These are phyloP conservation scores for Lasaia peninsularis DNA, from an alignment of 1,140 invertebrate species.

Conservation along the genomic window DNA sequence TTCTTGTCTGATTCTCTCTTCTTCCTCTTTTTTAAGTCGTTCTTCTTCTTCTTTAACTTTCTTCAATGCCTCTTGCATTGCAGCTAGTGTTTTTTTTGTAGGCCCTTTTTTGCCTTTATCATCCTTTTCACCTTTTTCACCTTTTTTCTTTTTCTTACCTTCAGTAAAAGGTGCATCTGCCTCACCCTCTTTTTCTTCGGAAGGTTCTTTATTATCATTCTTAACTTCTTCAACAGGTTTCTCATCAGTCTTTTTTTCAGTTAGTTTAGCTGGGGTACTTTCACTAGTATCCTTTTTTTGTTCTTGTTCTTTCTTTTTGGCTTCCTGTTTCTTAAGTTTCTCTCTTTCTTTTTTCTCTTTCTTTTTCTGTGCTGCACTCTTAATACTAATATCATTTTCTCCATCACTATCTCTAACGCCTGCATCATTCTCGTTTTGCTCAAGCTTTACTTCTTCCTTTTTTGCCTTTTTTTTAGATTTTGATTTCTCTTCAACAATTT, in stretches of 20 bases:
- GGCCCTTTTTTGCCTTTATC: conserved; percentile 82
- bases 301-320: conserved; percentile 77
- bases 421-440: conserved; percentile 65
- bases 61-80: conserved; percentile 93
- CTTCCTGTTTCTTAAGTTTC: conserved; percentile 84
- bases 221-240: conserved; percentile 57
- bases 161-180: conserved; percentile 61
- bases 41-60: conserved; percentile 95
- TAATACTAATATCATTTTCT: conserved; percentile 82
- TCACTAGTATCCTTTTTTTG: conserved; percentile 54
- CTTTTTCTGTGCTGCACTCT: conserved; percentile 90
- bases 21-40: conserved; percentile 85
- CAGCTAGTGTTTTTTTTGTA: conserved; percentile 87
- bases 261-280: conserved; percentile 40
- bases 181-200: conserved; percentile 33
- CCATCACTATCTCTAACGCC: conserved; percentile 75
- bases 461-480: conserved; percentile 72
- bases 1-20: conserved; percentile 85
- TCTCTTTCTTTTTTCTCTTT: conserved; percentile 92
- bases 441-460: conserved; percentile 68
- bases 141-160: conserved; percentile 79
- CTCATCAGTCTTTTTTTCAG: conserved; percentile 40
- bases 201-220: conserved; percentile 32
- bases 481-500: conserved; percentile 73
- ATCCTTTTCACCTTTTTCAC: conserved; percentile 66